phyloP scores from a whole-genome alignment of 2,797 vertebrate genomes.

The Siniperca scherzeri region DNA sequence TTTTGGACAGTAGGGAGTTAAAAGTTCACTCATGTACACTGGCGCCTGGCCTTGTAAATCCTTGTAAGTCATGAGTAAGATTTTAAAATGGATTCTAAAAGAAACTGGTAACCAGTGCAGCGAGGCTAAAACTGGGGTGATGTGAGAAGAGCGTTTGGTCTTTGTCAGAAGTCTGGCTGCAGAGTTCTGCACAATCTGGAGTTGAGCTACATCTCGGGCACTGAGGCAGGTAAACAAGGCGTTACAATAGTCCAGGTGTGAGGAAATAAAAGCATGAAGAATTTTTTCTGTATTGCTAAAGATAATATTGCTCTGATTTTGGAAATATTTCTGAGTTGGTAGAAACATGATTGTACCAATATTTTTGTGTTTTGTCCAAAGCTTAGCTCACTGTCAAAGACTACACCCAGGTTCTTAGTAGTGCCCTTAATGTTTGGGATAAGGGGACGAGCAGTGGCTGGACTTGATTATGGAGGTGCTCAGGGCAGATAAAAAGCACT shows the following conservation, averaged over 20 bases:
- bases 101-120: neutral
- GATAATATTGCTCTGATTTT: neutral
- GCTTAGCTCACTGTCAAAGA: neutral
- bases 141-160: neutral
- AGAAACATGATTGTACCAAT: neutral
- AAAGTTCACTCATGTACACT: neutral
- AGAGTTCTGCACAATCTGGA: neutral
- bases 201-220: neutral
- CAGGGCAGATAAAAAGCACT: neutral
- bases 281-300: slow-evolving; percentile 3
- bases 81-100: neutral
- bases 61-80: neutral
- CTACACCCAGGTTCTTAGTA: neutral
- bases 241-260: neutral
- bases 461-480: neutral
- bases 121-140: neutral
- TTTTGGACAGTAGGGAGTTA: neutral
- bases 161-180: neutral
- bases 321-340: neutral
- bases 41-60: neutral
- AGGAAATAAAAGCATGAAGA: neutral
- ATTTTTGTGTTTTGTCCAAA: neutral
- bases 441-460: neutral
- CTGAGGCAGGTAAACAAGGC: neutral
- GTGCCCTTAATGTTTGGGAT: neutral